A percentile compares a stretch with the other conserved stretches of the same genome.
These are phyloP conservation scores for Prunella himalayana DNA, from an alignment of 2,113 vertebrate species.

Conservation along the genomic window DNA sequence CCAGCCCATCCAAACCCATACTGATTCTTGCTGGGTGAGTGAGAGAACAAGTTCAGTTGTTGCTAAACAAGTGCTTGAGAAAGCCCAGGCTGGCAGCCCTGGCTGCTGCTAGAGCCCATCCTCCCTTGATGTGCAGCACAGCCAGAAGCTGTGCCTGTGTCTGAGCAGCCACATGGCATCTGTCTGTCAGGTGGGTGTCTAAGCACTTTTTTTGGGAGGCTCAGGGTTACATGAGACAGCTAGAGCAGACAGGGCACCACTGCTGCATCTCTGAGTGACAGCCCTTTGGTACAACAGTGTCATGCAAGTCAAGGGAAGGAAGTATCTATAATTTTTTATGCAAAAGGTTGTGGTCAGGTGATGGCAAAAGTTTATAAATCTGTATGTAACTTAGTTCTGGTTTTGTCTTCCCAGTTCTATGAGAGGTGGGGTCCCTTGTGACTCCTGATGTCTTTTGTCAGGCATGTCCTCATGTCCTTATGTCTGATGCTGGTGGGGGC, in stretches of 20 bases:
- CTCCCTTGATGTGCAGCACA: background rate
- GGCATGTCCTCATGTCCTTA: background rate
- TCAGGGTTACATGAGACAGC: background rate
- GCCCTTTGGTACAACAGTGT: background rate
- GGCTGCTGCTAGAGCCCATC: background rate
- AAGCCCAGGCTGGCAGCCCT: background rate
- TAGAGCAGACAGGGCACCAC: background rate
- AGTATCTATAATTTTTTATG: background rate
- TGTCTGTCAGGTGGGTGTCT: background rate
- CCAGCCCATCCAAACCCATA: background rate
- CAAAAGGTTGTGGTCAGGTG: background rate
- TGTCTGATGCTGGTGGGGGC: background rate
- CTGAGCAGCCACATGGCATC: background rate
- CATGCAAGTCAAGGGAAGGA: background rate
- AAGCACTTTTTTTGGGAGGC: background rate
- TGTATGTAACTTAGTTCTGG: background rate
- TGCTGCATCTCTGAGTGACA: background rate
- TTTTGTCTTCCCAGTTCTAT: background rate
- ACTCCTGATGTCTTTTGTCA: background rate
- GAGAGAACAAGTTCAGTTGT: conserved; percentile 1
- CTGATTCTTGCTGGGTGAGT: background rate
- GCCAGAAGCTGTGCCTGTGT: background rate
- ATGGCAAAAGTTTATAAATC: background rate
- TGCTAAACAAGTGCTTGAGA: background rate
- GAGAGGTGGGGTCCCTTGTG: background rate